Base-by-base conservation (phyloP, 2,797 vertebrate species). In the Crax fasciolata region DNA sequence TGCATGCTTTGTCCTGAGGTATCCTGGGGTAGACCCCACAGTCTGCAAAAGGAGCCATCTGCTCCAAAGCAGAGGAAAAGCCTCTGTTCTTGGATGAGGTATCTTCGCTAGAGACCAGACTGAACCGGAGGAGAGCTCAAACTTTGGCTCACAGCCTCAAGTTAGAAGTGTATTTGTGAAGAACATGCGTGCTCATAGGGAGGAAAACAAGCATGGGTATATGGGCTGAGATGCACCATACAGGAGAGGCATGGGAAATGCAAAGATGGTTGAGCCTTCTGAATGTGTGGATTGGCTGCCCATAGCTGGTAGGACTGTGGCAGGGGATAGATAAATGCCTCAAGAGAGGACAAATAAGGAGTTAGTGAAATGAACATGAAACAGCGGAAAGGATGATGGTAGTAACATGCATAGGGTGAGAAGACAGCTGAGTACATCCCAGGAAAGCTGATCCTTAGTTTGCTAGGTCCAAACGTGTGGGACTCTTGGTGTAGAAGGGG, bases 181-280 rank as follows among this genome's bases (percentile, higher is more conserved):
- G 65, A 72, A 18, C 19, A 18, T 30, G 48, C 0, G 0, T 46
- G 35, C 51, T 32, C 59, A 12, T 3, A 28, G 52, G 41, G 18
- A 83, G 27, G 27, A 63, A 79, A 79, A 78, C 2, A 13, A 0
- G 0, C 13, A 12, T 2, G 10, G 10, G 25, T 67, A 57, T 77
- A 57, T 0, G 1, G 52, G 30, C 35, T 67, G 52, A 74, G 61
- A 35, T 20, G 28, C 19, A 57, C 32, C 11, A 1, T 59, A 39
- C 5, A 7, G 21, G 27, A 88, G 13, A 54, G 6, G 32, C 52
- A 71, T 57, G 24, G 43, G 62, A 79, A 91, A 65, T 13, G 74
- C 13, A 43, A 46, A 72, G 58, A 51, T 32, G 8, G 35, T 23
- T 66, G 19, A 55, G 28, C 41, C 38, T 82, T 87, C 55, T 89